These are phyloP conservation scores for Pangasius mekongensis DNA, from an alignment of 2,797 vertebrate genomes.

Conservation along the genomic window DNA sequence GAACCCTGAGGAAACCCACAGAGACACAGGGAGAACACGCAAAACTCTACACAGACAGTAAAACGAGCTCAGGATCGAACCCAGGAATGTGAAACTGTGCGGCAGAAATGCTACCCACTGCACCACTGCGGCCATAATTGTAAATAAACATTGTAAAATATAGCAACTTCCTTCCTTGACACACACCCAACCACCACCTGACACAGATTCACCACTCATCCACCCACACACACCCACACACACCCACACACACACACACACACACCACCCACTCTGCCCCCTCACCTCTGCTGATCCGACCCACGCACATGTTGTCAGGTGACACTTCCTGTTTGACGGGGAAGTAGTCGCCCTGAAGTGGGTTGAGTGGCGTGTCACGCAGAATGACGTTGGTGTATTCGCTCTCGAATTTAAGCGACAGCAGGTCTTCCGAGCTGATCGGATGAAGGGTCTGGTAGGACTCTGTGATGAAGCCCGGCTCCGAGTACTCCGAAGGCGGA, in stretches of 20 bases:
- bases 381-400: conserved; percentile 91
- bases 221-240: conserved; percentile 10
- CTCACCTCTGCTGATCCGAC: conserved; percentile 94
- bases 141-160: neutral
- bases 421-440: conserved; percentile 97
- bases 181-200: conserved; percentile 22
- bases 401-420: conserved; percentile 95
- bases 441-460: conserved; percentile 99
- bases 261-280: neutral
- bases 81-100: neutral
- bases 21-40: neutral
- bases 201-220: conserved; percentile 21
- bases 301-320: conserved; percentile 98
- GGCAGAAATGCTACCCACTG: neutral
- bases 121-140: neutral
- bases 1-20: neutral
- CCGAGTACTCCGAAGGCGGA: conserved; percentile 96
- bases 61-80: no score
- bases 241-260: conserved; percentile 20
- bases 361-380: conserved; percentile 86
- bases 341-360: conserved; percentile 92
- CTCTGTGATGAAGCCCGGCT: conserved; percentile 99
- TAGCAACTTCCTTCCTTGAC: conserved; percentile 17
- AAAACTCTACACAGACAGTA: neutral
- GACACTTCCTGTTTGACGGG: conserved; percentile 97